Conservation (phyloP, 2,888 invertebrate genomes). For the Latrodectus elegans region DNA sequence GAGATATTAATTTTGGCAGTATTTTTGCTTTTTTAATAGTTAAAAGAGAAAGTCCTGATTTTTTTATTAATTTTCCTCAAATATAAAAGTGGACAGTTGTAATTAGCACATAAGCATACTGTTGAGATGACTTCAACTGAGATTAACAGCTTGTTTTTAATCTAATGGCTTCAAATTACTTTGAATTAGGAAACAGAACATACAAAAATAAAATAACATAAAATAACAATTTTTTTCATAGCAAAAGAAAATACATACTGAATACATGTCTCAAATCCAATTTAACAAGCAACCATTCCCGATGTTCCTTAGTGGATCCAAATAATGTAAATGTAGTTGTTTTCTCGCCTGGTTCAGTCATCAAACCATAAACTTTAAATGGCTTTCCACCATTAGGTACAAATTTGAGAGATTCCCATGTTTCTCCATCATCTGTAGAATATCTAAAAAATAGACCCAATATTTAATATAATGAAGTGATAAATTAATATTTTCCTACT, state of each 20-base stretch:
- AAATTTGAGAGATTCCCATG: conserved; percentile 83
- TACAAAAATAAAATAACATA: background rate
- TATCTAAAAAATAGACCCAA: conserved; percentile 76
- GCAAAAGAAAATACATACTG: conserved; percentile 74
- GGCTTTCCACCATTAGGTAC: conserved; percentile 79
- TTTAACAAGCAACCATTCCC: conserved; percentile 92
- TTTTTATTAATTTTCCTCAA: no score
- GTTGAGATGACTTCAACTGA: no score
- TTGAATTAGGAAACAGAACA: no score
- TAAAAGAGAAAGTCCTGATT: no score
- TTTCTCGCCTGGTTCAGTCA: conserved; percentile 96
- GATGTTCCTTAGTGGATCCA: conserved; percentile 85
- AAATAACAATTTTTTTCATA: background rate
- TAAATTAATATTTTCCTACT: background rate
- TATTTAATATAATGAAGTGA: background rate
- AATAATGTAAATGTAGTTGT: conserved; percentile 93
- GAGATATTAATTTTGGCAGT: no score
- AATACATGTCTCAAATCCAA: conserved; percentile 79
- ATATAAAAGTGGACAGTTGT: no score
- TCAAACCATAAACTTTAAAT: conserved; percentile 88
- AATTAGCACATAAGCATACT: no score
- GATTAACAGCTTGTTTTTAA: no score
- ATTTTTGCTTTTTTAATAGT: no score
- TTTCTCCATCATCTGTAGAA: conserved; percentile 89
- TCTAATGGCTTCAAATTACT: no score